Evolutionary conservation across 2,113 vertebrate species (phyloP), one percentile per base, ranked within the genome.

Genomic region (Panthera uncia): DNA sequence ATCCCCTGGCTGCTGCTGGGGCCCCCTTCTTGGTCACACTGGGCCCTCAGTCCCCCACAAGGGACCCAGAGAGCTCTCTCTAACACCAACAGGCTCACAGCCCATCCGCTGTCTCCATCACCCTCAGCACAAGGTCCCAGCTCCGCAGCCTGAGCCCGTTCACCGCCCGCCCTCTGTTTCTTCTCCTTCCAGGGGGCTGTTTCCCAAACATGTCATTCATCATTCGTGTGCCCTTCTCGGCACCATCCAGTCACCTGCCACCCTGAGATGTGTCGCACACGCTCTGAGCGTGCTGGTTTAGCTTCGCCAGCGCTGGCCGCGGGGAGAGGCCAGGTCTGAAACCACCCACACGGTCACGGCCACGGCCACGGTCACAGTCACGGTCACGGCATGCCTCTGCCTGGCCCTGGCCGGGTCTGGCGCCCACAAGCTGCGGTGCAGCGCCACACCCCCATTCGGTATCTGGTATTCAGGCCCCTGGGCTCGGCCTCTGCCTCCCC

Each of bases 81-180:
- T 73, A 85, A 81, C 36, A 48, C 23, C 4, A 7, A 52, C 45
- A 69, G 38, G 38, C 36, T 91, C 68, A 73, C 33, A 36, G 16
- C 25, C 73, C 23, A 0, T 18, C n/a, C 14, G 0, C 16, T 18
- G 31, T 33, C 80, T 73, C 78, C 6, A 5, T 41, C 15, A 15
- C 4, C 13, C 63, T 33, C 50, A 23, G 80, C 73, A 71, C 89
- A 48, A 18, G 63, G 29, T 68, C 36, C 55, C 14, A 5, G 48
- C 18, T 50, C 11, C 7, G 41, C 45, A 21, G 81, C 48, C 36
- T 27, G 68, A 45, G 45, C 50, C 10, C 0, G 25, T 48, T 4
- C 3, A 91, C 45, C 18, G n/a, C 74, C 68, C 33, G 12, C 31
- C 38, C 29, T 36, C n/a, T 27, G 7, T 27, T n/a, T 27, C 81